Conservation (phyloP, 2,113 vertebrate genomes). For the Cololabis saira region DNA sequence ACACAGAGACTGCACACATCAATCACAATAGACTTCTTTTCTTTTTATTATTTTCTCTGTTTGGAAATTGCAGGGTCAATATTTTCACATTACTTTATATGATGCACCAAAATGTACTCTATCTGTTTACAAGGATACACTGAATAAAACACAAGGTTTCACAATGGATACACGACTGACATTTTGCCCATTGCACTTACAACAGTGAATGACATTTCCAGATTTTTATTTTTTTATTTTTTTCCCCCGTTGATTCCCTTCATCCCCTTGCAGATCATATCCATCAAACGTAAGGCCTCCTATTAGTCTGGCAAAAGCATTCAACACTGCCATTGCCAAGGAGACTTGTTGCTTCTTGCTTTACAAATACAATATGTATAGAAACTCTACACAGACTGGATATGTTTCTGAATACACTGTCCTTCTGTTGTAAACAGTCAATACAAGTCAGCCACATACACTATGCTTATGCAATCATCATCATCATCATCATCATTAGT, state of each 20-base stretch:
- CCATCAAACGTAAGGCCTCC: constrained; percentile 67
- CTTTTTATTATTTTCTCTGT: constrained; percentile 92
- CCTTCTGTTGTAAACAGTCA: constrained; percentile 83
- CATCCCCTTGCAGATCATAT: constrained; percentile 72
- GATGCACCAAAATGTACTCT: constrained; percentile 94
- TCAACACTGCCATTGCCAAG: constrained; percentile 62
- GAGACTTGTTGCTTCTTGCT: constrained; percentile 57
- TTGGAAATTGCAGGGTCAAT: constrained; percentile 94
- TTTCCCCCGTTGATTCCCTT: constrained; percentile 32
- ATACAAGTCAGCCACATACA: constrained; percentile 79
- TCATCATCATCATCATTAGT: constrained; percentile 61
- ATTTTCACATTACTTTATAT: constrained; percentile 95
- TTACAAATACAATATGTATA: constrained; percentile 81
- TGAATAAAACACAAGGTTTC: constrained; percentile 94
- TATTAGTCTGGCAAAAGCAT: constrained; percentile 62
- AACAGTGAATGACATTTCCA: constrained; percentile 86
- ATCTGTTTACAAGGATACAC: constrained; percentile 94
- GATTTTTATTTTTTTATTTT: constrained; percentile 62
- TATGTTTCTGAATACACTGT: constrained; percentile 75
- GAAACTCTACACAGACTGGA: constrained; percentile 79
- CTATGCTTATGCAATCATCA: constrained; percentile 76
- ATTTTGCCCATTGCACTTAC: constrained; percentile 91
- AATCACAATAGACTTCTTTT: constrained; percentile 68
- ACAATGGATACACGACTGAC: constrained; percentile 95
- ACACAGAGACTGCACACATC: constrained; percentile 41